Base-by-base conservation (phyloP, 2,888 invertebrate genomes). In the Hyppa rectilinea region DNA sequence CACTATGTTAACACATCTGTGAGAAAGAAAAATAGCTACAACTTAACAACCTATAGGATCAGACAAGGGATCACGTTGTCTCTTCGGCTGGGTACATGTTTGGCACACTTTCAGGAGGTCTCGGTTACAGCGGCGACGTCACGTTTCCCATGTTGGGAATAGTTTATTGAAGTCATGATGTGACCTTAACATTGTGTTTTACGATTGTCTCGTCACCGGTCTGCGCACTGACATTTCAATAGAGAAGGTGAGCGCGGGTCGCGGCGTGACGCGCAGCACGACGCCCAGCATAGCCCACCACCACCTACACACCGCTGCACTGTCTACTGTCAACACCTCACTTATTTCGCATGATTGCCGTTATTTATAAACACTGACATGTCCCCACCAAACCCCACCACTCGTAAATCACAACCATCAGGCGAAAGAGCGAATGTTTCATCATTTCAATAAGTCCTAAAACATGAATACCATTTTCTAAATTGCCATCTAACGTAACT, bases 141-240 rank as follows among this genome's bases (percentile, higher is more conserved):
- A 96, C 95, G 95, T 94, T 95, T 94, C 89, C 91, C 88, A 91
- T 95, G 95, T 95, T 94, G 88, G 86, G 92, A 91, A 93, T 95
- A 92, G 94, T 95, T 95, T 95, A 95, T 95, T 93, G 95, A 95
- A 95, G 95, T 93, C 95, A 95, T 95, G 95, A 93, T 95, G 92
- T 94, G 95, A 95, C 95, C 95, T 95, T 94, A 94, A 95, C 95
- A 94, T 95, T 95, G 93, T 95, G 92, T 93, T 95, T 94, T 95
- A 94, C 94, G 94, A 96, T 95, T 95, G 95, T 93, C 95, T 95
- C 95, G 92, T 95, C 95, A 95, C 92, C 87, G 92, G 92, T 91
- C 92, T 90, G 91, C 91, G 89, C 91, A 92, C 93, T 94, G 95
- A 95, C 95, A 95, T 96, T 95, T 95, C 95, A 95, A 95, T 95